A percentile compares a stretch with the other conserved stretches of the same genome.
Conservation (phyloP, 2,888 invertebrate genomes). For the Colletes collaris region DNA sequence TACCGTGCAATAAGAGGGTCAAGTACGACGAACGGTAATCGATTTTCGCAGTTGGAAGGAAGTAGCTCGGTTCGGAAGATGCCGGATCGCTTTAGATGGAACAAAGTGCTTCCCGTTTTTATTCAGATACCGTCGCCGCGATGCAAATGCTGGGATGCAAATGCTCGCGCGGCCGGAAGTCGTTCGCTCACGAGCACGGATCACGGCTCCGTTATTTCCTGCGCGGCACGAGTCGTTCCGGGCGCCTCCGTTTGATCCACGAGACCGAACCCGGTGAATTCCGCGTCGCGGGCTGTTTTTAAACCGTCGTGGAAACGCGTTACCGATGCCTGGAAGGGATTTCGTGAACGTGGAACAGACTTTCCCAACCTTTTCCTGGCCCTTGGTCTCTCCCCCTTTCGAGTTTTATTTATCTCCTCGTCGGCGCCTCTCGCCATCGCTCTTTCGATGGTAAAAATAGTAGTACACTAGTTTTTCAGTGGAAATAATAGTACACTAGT, state of each 20-base stretch:
- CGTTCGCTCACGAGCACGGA: slow-evolving; percentile 67
- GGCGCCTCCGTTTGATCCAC: slow-evolving; percentile 57
- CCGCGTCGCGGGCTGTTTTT: slow-evolving; percentile 16
- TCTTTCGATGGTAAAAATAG: too few relatives aligned
- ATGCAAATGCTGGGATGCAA: slow-evolving; percentile 59
- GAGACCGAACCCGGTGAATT: slow-evolving; percentile 18
- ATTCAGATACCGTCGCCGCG: slow-evolving; percentile 55
- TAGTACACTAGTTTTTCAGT: too few relatives aligned
- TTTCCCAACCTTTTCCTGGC: too few relatives aligned
- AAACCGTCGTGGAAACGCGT: not conserved
- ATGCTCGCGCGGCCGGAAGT: slow-evolving; percentile 72
- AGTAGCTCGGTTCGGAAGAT: not conserved
- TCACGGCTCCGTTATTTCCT: slow-evolving; percentile 79
- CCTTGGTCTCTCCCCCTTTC: too few relatives aligned
- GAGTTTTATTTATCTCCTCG: not conserved
- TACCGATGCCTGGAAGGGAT: not conserved
- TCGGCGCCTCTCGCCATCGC: too few relatives aligned
- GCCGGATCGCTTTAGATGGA: not conserved
- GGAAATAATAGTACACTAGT: too few relatives aligned
- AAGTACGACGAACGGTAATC: not conserved
- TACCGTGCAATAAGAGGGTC: not conserved
- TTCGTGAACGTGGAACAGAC: too few relatives aligned
- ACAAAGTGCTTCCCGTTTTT: slow-evolving; percentile 40
- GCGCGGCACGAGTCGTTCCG: slow-evolving; percentile 67
- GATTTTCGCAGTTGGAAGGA: not conserved